Evolutionary conservation across 2,888 invertebrate species (phyloP), one percentile per base, ranked within the genome.

Genomic region (Scaptomyza reducta): DNA sequence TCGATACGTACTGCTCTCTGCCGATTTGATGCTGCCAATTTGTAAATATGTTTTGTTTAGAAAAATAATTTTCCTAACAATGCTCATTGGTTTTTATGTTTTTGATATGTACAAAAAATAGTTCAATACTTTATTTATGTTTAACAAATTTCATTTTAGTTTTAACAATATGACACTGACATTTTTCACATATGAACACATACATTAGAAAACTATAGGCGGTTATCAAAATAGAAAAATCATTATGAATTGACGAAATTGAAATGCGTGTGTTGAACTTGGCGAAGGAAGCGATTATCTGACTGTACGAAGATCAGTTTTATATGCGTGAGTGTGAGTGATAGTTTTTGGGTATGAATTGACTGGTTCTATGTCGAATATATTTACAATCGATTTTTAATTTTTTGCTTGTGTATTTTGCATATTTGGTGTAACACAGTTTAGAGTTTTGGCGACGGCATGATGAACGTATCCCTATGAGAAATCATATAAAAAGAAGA

Each of bases 391-490:
- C 58, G 66, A 67, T 50, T 63, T 63, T 59, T 31, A 38, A 59
- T 56, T 42, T 70, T 45, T 56, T 40, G 1, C 31, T 31, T 29
- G 49, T 62, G 40, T 29, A 45, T 45, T 54, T 45, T 14, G 13
- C 46, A 55, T 62, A 40, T 68, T 67, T 74, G 71, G 70, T 77
- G 74, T 74, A 77, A 83, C 83, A 84, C 83, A 85, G 74, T 74
- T 90, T 89, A 90, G 58, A 90, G 90, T 87, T 90, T 90, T 87
- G 90, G 90, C 88, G 89, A 75, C 85, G 89, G 88, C 89, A 87
- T 74, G 82, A 83, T 81, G 79, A 74, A 83, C 76, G 89, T 87
- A 57, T 88, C 87, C 87, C 90, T 90, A 87, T 83, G 79, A 69
- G 72, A 83, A 80, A 82, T 81, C 84, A 88, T 84, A 81, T 83